Evolutionary conservation across 2,888 invertebrate species (phyloP).

Genomic region (Eupithecia insigniata): DNA sequence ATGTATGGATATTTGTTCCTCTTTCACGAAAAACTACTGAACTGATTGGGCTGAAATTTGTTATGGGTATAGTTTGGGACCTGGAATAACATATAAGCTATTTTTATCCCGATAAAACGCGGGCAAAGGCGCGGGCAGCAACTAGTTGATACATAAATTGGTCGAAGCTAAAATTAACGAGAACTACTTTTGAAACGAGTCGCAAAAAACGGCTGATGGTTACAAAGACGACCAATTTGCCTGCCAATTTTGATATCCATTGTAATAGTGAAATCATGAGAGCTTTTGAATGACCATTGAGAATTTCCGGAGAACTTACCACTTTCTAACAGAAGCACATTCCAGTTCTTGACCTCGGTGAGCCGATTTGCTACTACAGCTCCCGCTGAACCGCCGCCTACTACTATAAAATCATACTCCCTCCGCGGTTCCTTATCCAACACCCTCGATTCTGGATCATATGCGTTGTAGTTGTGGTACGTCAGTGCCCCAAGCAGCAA

Average conservation of each 20-base stretch:
- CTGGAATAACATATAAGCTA: too few species aligned
- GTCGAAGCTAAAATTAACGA: not conserved
- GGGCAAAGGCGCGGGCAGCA: too few species aligned
- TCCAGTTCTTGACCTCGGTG: slow-evolving; percentile 90
- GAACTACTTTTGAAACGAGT: not conserved
- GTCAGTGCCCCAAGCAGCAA: slow-evolving; percentile 91
- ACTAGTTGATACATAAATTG: not conserved
- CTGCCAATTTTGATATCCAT: not conserved
- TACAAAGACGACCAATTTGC: not conserved
- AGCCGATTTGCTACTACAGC: slow-evolving; percentile 93
- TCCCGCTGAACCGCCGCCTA: slow-evolving; percentile 95
- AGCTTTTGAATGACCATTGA: not conserved
- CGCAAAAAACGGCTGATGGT: not conserved
- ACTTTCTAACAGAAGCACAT: slow-evolving; percentile 91
- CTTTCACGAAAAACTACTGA: too few species aligned
- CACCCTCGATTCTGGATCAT: slow-evolving; percentile 92
- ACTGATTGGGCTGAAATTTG: too few species aligned
- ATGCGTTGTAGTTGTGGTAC: slow-evolving; percentile 90
- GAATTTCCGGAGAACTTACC: slow-evolving; percentile 57
- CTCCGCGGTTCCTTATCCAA: slow-evolving; percentile 87
- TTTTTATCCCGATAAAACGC: too few species aligned
- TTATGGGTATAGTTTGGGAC: too few species aligned
- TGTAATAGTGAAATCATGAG: not conserved
- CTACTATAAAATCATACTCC: slow-evolving; percentile 93
- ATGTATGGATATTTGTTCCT: too few species aligned